These are phyloP conservation scores for Ciconia stormi DNA, from an alignment of 2,113 vertebrate species.

Conservation along the genomic window DNA sequence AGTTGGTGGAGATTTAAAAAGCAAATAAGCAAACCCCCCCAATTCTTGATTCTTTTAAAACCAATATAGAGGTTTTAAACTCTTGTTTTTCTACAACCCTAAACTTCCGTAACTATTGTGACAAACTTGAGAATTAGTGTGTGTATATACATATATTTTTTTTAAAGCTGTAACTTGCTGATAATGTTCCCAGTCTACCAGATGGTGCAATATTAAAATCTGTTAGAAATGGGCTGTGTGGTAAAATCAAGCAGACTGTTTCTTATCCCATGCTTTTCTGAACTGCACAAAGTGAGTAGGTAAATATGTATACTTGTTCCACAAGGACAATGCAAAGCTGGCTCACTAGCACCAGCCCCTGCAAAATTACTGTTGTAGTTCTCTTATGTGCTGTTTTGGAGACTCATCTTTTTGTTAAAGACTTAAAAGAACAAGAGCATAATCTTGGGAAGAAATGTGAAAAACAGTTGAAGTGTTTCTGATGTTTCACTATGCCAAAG, in stretches of 20 bases:
- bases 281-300: background rate
- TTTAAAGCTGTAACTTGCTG: background rate
- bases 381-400: constrained; percentile 14
- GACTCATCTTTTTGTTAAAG: constrained; percentile 14
- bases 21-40: background rate
- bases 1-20: background rate
- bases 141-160: background rate
- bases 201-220: background rate
- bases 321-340: background rate
- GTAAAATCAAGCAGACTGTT: background rate
- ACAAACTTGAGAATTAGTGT: background rate
- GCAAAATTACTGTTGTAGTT: background rate
- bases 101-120: background rate
- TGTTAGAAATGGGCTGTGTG: background rate
- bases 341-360: background rate
- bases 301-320: background rate
- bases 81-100: background rate
- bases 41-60: background rate
- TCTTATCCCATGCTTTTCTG: background rate
- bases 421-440: constrained; percentile 26
- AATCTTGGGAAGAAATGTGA: constrained; percentile 55
- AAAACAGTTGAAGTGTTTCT: constrained; percentile 45
- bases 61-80: background rate
- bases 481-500: constrained; percentile 32
- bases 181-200: background rate